Evolutionary conservation across 30 jellyfish, hydroid and myxozoan genomes (phyloP), one percentile per base, ranked within the genome.

Genomic region (Cassiopea xamachana): DNA sequence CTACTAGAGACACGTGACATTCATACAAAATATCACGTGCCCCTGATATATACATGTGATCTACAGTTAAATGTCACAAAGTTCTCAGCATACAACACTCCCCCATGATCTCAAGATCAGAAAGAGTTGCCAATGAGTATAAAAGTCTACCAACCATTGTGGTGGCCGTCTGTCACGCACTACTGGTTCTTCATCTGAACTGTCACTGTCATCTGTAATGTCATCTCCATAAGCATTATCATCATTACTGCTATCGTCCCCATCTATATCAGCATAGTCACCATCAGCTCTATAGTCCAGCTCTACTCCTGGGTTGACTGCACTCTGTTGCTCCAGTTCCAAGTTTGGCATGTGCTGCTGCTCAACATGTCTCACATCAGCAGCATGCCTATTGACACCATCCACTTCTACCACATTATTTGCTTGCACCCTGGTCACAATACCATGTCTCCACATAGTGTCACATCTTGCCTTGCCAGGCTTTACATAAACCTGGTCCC

Each of bases 321-420:
- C 78, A 69, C 78, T 69, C 17, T 69, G 78, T 69, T 69, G 78
- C 78, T 69, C 78, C 17, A 7, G 78, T 69, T 69, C 78, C 1
- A 69, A 69, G 78, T 69, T 69, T 69, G 78, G 78, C 78, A 69
- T 69, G 78, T 69, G 78, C 78, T 69, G 78, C 78, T 69, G 78
- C 78, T 43, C 84, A 46, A 75, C 84, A 46, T 48, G 79, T 48
- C 87, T 78, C 47, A 78, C 79, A 48, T 78, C 87, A 17, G 49
- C 47, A 14, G 1, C 81, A 81, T 81, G 81, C 67, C 90, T 59
- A 58, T 43, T 43, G 44, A 45, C 55, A 18, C 90, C 90, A 81
- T 81, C 90, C 48, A 55, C 80, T 43, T 46, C 59, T 5, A 81
- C 80, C 58, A 17, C 55, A 19, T 55, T 27, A 15, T 59, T 14